Percentiles rank a stretch among this genome's conserved stretches.
Conservation (phyloP, 1,140 invertebrate genomes). For the Maniola jurtina region DNA sequence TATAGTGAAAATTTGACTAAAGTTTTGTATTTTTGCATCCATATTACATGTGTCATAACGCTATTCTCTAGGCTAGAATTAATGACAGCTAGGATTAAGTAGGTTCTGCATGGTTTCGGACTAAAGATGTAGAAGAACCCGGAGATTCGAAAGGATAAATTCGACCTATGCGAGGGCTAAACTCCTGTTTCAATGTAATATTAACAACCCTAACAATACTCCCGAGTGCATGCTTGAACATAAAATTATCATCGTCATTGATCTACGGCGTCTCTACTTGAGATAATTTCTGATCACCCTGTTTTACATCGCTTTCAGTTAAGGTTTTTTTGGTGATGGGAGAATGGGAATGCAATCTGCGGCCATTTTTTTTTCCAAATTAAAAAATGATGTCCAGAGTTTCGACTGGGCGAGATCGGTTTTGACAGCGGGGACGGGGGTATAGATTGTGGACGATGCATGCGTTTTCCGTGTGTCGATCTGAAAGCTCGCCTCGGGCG, state of each 20-base stretch:
- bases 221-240: slow-evolving; percentile 36
- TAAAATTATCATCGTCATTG: slow-evolving; percentile 28
- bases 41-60: slow-evolving; percentile 37
- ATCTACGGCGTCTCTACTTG: slow-evolving; percentile 17
- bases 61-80: slow-evolving; percentile 40
- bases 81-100: slow-evolving; percentile 39
- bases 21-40: slow-evolving; percentile 33
- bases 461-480: slow-evolving; percentile 58
- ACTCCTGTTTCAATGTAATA: slow-evolving; percentile 35
- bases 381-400: slow-evolving; percentile 27
- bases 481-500: slow-evolving; percentile 36
- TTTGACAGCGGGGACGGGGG: slow-evolving; percentile 23
- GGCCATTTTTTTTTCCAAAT: slow-evolving; percentile 28
- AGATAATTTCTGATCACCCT: slow-evolving; percentile 37
- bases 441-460: slow-evolving; percentile 48
- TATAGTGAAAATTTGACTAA: background rate
- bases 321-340: slow-evolving; percentile 53
- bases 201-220: slow-evolving; percentile 34
- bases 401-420: slow-evolving; percentile 9
- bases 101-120: slow-evolving; percentile 40
- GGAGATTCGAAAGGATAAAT: slow-evolving; percentile 10
- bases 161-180: slow-evolving; percentile 32
- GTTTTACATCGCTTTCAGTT: slow-evolving; percentile 49
- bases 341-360: slow-evolving; percentile 24
- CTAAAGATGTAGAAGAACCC: slow-evolving; percentile 34